phyloP scores from a whole-genome alignment of 2,113 vertebrate genomes.

The Zingel zingel region DNA sequence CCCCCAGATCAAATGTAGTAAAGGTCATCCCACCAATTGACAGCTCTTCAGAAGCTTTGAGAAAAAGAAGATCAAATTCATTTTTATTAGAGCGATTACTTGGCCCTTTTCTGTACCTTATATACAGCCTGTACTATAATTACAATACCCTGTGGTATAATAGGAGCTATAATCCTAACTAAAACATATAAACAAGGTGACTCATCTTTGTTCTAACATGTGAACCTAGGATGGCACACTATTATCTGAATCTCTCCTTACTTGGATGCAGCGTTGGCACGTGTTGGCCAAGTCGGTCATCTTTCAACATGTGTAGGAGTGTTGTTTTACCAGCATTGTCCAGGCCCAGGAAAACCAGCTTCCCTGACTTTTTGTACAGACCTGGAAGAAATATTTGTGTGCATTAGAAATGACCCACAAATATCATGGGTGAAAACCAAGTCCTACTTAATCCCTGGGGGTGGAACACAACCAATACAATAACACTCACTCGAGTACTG shows the following conservation, averaged over 20 bases:
- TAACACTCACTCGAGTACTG: background rate
- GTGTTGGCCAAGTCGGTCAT: slow-evolving; percentile 94
- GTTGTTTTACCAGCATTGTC: slow-evolving; percentile 99
- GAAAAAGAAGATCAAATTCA: background rate
- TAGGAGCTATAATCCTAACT: too few relatives aligned
- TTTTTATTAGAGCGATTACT: background rate
- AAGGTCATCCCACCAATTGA: slow-evolving; percentile 98
- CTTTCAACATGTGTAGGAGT: slow-evolving; percentile 97
- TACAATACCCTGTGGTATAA: too few relatives aligned
- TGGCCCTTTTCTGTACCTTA: background rate
- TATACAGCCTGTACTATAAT: too few relatives aligned
- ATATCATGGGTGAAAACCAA: background rate
- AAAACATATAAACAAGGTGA: background rate
- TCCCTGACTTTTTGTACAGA: slow-evolving; percentile 96
- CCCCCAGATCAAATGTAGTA: slow-evolving; percentile 96
- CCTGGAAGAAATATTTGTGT: slow-evolving; percentile 78
- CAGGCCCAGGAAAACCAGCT: slow-evolving; percentile 96
- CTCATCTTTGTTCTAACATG: background rate
- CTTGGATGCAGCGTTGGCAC: slow-evolving; percentile 97
- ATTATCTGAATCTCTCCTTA: slow-evolving; percentile 68
- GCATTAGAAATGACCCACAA: background rate
- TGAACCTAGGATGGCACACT: background rate
- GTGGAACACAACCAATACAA: background rate
- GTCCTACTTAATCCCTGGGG: background rate
- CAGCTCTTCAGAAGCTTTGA: slow-evolving; percentile 94